Evolutionary conservation across 2,113 vertebrate genomes (phyloP).

Genomic region (Forbesichthys agassizii): DNA sequence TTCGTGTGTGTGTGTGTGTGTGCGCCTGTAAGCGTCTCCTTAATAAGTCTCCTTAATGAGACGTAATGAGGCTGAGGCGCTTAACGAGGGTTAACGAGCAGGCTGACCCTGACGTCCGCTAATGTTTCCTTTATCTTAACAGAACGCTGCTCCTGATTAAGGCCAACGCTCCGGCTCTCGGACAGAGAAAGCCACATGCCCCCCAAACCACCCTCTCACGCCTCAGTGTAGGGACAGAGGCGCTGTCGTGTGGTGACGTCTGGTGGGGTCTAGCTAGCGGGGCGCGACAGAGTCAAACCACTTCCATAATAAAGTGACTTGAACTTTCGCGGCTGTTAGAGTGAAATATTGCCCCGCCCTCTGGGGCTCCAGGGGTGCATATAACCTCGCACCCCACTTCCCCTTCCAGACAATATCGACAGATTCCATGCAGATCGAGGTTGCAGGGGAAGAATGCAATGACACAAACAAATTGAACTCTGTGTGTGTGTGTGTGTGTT

Average conservation of each 20-base stretch:
- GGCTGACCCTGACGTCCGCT: slow-evolving; percentile 43
- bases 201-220: too few species aligned
- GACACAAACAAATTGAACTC: not conserved
- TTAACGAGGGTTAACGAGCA: slow-evolving; percentile 51
- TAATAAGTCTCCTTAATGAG: slow-evolving; percentile 25
- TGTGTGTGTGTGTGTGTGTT: not conserved
- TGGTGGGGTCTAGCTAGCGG: slow-evolving; percentile 7
- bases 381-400: slow-evolving; percentile 40
- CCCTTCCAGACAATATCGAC: slow-evolving; percentile 37
- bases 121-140: slow-evolving; percentile 49
- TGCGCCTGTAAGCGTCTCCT: not conserved
- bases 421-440: slow-evolving; percentile 8
- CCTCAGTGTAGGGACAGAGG: slow-evolving; percentile 1
- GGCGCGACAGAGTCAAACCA: slow-evolving; percentile 40
- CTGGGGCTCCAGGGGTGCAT: slow-evolving; percentile 26
- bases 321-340: slow-evolving; percentile 33
- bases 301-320: slow-evolving; percentile 42
- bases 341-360: slow-evolving; percentile 40
- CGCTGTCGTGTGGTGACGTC: slow-evolving; percentile 47
- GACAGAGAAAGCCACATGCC: not conserved
- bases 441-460: slow-evolving; percentile 18
- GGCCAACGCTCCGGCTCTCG: slow-evolving; percentile 7
- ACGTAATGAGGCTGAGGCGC: slow-evolving; percentile 37
- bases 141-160: slow-evolving; percentile 48
- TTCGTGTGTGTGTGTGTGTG: too few species aligned